Conservation (phyloP, 30 jellyfish, hydroid and myxozoan species). For the Aurelia sp. region DNA sequence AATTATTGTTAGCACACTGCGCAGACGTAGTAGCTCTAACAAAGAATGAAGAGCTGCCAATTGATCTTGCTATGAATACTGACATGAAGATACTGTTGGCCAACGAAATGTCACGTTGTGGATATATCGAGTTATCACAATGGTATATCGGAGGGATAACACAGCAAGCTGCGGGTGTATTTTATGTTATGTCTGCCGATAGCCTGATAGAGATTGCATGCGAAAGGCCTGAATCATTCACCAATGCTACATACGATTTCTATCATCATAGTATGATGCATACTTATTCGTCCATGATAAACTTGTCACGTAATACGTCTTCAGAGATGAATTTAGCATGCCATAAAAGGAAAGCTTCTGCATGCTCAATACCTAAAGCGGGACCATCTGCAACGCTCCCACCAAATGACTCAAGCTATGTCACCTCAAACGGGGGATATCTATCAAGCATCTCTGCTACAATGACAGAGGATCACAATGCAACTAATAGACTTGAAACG, state of each 20-base stretch:
- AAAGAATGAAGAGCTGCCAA: slow-evolving; percentile 87
- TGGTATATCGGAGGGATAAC: slow-evolving; percentile 90
- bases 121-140: slow-evolving; percentile 88
- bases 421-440: slow-evolving; percentile 7
- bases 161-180: slow-evolving; percentile 78
- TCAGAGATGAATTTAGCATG: slow-evolving; percentile 21
- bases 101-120: slow-evolving; percentile 82
- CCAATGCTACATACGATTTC: slow-evolving; percentile 21
- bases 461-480: background rate
- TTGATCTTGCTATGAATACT: slow-evolving; percentile 81
- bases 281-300: slow-evolving; percentile 65
- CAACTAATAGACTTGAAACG: background rate
- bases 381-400: background rate
- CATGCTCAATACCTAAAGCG: slow-evolving; percentile 53
- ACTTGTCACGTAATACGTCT: slow-evolving; percentile 14
- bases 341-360: slow-evolving; percentile 46
- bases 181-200: slow-evolving; percentile 82
- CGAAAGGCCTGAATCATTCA: slow-evolving; percentile 62
- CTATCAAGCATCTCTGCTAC: slow-evolving; percentile 5
- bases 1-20: slow-evolving; percentile 70
- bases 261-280: slow-evolving; percentile 43
- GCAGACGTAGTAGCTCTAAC: slow-evolving; percentile 94
- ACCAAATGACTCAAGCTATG: background rate
- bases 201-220: slow-evolving; percentile 90
- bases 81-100: slow-evolving; percentile 82